These are phyloP conservation scores for Pammene fasciana DNA, from an alignment of 2,888 invertebrate species.

Conservation along the genomic window DNA sequence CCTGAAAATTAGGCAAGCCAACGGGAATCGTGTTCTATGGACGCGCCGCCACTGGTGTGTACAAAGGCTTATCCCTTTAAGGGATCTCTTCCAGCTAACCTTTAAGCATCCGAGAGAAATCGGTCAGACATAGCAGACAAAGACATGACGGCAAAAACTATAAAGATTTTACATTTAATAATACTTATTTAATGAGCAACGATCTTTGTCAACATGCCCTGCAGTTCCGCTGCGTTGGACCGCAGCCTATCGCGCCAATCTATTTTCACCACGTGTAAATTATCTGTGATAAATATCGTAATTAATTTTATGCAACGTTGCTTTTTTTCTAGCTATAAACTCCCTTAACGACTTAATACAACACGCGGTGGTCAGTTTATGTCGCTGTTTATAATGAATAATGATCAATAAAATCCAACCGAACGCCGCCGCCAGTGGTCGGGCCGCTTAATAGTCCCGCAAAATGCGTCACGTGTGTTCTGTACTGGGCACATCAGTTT, in stretches of 20 bases:
- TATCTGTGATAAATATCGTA: slow-evolving; percentile 39
- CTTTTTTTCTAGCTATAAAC: slow-evolving; percentile 61
- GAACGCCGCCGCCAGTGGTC: slow-evolving; percentile 61
- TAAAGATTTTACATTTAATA: neutral
- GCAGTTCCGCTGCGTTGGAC: slow-evolving; percentile 4
- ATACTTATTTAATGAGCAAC: neutral
- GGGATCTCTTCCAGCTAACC: no score
- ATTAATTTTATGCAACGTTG: slow-evolving; percentile 42
- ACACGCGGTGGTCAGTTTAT: slow-evolving; percentile 63
- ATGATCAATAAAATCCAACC: slow-evolving; percentile 73
- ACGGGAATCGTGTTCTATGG: no score
- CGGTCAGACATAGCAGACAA: no score
- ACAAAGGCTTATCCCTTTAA: no score
- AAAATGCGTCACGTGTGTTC: slow-evolving; percentile 14
- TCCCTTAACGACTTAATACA: slow-evolving; percentile 71
- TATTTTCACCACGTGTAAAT: slow-evolving; percentile 40
- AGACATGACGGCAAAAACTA: no score
- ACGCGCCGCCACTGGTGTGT: no score
- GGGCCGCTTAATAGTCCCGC: slow-evolving; percentile 46
- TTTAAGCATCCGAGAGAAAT: no score
- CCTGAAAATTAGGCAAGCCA: no score
- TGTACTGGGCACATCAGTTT: slow-evolving; percentile 19
- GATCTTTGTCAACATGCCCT: slow-evolving; percentile 6
- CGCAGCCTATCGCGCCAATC: slow-evolving; percentile 33
- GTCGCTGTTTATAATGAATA: slow-evolving; percentile 72